A percentile compares a stretch with the other conserved stretches of the same genome.
These are phyloP conservation scores for Cynocephalus volans DNA, from an alignment of 2,113 vertebrate genomes.

Conservation along the genomic window DNA sequence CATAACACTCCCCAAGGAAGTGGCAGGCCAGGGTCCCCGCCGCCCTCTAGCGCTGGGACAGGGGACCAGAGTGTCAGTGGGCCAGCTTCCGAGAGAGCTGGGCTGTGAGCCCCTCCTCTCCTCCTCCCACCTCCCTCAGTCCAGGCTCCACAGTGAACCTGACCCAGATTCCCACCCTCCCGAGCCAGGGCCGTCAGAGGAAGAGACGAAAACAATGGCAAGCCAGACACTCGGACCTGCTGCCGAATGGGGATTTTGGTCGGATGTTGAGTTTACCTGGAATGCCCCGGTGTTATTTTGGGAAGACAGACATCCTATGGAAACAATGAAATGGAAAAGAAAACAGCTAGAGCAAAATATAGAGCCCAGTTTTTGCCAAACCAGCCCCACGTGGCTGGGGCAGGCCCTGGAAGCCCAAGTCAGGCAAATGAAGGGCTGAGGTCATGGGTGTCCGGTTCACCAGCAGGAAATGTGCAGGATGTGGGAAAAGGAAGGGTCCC, in stretches of 20 bases:
- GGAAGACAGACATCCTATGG: constrained; percentile 81
- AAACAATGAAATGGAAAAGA: constrained; percentile 80
- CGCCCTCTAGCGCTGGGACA: not conserved
- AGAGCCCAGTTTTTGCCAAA: constrained; percentile 53
- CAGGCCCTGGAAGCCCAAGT: not conserved
- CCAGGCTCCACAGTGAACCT: not conserved
- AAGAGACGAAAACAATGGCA: constrained; percentile 31
- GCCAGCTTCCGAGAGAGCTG: not conserved
- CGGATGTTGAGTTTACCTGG: constrained; percentile 82
- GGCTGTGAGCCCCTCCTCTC: not conserved
- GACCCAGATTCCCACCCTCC: not conserved
- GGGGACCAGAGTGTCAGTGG: not conserved
- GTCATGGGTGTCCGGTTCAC: fast-evolving
- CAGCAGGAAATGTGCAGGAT: not conserved
- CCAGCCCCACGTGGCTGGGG: not conserved
- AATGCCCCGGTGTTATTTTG: constrained; percentile 82
- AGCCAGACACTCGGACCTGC: not conserved
- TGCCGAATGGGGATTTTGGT: constrained; percentile 69
- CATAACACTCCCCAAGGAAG: not conserved
- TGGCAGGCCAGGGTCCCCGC: not conserved
- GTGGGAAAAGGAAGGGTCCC: not conserved
- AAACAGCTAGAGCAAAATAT: constrained; percentile 69
- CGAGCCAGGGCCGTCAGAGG: constrained; percentile 7
- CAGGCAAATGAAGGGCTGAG: not conserved
- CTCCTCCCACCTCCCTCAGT: not conserved